These are phyloP conservation scores for Caenorhabditis wallacei DNA, from an alignment of 2,888 invertebrate species.

Conservation along the genomic window DNA sequence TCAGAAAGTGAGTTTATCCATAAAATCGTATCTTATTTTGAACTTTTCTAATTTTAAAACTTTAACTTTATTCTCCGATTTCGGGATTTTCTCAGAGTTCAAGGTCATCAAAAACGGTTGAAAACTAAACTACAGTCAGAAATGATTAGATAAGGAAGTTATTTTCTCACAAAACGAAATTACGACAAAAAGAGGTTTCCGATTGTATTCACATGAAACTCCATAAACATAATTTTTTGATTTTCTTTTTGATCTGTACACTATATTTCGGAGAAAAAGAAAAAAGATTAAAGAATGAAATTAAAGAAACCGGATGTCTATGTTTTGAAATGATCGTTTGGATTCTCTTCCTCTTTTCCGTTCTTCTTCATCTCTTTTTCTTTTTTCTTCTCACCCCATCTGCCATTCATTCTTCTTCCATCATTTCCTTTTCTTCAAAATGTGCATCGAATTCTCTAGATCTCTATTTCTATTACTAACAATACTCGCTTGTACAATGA, in stretches of 20 bases:
- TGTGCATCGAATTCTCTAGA: constrained; percentile 35
- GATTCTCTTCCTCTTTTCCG: constrained; percentile 8
- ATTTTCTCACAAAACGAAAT: background rate
- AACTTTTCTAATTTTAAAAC: background rate
- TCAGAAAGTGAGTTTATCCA: background rate
- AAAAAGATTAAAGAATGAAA: background rate
- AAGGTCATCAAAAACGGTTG: background rate
- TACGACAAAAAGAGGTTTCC: background rate
- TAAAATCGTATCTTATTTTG: background rate
- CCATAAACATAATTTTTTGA: background rate
- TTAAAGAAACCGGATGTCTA: constrained; percentile 8
- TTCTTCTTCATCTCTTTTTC: constrained; percentile 15
- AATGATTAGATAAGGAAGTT: background rate
- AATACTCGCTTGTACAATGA: constrained; percentile 20
- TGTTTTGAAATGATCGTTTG: constrained; percentile 56
- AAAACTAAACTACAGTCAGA: background rate
- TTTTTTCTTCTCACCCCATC: background rate
- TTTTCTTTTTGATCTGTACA: background rate
- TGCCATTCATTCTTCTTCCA: constrained; percentile 25
- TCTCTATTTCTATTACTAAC: constrained; percentile 28
- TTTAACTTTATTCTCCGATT: too few relatives aligned
- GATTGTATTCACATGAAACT: too few relatives aligned
- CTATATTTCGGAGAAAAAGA: background rate
- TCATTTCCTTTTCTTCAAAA: constrained; percentile 26
- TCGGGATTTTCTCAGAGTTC: background rate